Evolutionary conservation across 23 tunicate genomes (phyloP), one percentile per base, ranked within the genome.

Genomic region (Trididemnum clinides): DNA sequence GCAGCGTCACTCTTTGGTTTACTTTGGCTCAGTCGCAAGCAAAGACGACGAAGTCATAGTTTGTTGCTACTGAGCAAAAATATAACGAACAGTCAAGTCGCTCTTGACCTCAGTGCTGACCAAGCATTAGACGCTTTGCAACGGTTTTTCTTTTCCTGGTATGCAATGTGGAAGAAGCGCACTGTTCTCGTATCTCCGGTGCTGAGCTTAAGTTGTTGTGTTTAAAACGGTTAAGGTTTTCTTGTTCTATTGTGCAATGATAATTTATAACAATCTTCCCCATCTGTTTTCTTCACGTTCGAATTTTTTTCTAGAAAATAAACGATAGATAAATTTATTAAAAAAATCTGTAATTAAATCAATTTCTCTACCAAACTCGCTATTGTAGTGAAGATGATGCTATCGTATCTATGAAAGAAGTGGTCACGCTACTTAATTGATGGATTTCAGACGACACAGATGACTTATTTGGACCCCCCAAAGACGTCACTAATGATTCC

Each of bases 371-470:
- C 54, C n/a, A n/a, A n/a, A n/a, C n/a, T n/a, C n/a, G n/a, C n/a
- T n/a, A n/a, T n/a, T n/a, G n/a, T n/a, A n/a, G n/a, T n/a, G n/a
- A n/a, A n/a, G n/a, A n/a, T n/a, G n/a, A n/a, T n/a, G n/a, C n/a
- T n/a, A n/a, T n/a, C n/a, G n/a, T n/a, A n/a, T 10, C 54, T 7
- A 44, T 44, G 15, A 44, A 44, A 7, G 54, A 7, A 44, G 12
- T 44, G 10, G 12, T 44, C 54, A 44, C 10, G 15, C 10, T 44
- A 7, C 10, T 44, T 44, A 44, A 15, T 44, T 44, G 54, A 44
- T 44, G 54, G 15, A 44, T 44, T 44, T 44, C 54, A 44, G 85
- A 81, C 51, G 50, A 64, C 59, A n/a, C 0, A 27, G 86, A 82
- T 32, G 62, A 64, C 34, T 39, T 82, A 34, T 65, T 82, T 36